A percentile compares a stretch with the other conserved stretches of the same genome.
Evolutionary conservation across 2,797 vertebrate genomes (phyloP).

Genomic region (Echiichthys vipera): DNA sequence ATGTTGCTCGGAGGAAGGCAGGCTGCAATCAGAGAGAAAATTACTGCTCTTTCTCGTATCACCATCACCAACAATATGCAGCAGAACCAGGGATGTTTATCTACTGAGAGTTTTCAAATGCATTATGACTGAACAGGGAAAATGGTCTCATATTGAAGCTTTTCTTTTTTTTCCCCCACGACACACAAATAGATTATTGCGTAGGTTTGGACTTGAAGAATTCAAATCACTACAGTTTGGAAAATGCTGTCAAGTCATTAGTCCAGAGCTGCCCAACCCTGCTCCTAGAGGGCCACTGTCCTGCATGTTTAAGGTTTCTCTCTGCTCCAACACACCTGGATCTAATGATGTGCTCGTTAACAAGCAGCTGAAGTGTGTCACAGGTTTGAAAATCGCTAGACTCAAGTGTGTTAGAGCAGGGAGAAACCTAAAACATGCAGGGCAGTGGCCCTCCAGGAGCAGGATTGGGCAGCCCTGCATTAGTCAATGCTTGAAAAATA

Average conservation of each 20-base stretch:
- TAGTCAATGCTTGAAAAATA: too few species aligned
- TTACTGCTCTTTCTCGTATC: constrained; percentile 38
- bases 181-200: constrained; percentile 30
- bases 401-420: too few species aligned
- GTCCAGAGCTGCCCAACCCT: too few species aligned
- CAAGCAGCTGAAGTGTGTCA: too few species aligned
- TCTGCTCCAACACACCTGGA: too few species aligned
- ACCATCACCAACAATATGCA: constrained; percentile 14
- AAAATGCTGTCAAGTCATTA: background rate
- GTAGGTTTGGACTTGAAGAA: accelerated
- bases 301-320: too few species aligned
- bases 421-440: too few species aligned
- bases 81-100: constrained; percentile 31
- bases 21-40: constrained; percentile 59
- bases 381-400: too few species aligned
- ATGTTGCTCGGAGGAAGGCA: constrained; percentile 22
- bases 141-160: constrained; percentile 13
- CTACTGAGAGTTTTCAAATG: constrained; percentile 16
- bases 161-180: background rate
- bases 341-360: too few species aligned
- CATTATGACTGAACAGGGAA: constrained; percentile 24
- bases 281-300: too few species aligned
- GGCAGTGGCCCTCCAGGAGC: too few species aligned
- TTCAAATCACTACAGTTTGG: background rate
- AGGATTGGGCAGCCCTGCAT: too few species aligned